Evolutionary conservation across 2,888 invertebrate species (phyloP).

Genomic region (Pristionchus mayeri): DNA sequence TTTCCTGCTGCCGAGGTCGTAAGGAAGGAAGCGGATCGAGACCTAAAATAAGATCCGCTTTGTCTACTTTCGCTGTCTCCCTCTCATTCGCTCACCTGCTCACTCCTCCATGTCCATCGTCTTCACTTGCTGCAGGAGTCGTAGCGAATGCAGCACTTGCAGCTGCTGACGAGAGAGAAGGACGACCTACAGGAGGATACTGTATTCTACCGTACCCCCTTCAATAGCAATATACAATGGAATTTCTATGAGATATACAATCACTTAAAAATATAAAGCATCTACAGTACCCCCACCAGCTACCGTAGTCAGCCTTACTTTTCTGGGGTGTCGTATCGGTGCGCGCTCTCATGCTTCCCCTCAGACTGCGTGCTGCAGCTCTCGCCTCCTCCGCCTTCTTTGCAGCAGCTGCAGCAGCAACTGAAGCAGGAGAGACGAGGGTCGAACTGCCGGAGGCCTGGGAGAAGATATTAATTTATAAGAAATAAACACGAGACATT

Average conservation of each 20-base stretch:
- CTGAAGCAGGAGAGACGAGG: neutral
- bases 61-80: too few species aligned
- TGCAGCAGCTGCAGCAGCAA: neutral
- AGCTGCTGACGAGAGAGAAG: neutral
- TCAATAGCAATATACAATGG: neutral
- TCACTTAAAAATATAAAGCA: too few species aligned
- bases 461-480: too few species aligned
- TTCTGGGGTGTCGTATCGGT: neutral
- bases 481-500: too few species aligned
- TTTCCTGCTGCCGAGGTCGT: neutral
- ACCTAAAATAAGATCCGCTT: too few species aligned
- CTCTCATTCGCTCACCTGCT: too few species aligned
- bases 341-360: neutral
- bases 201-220: neutral
- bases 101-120: conserved; percentile 17
- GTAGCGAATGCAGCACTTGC: neutral
- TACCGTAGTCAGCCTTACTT: too few species aligned
- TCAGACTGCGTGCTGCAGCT: conserved; percentile 21
- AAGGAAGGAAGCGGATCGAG: neutral
- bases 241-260: too few species aligned
- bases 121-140: conserved; percentile 19
- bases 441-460: neutral
- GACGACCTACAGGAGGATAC: neutral
- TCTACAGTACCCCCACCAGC: too few species aligned
- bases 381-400: neutral